These are phyloP conservation scores for Hyalella azteca DNA, from an alignment of 2,888 invertebrate genomes.

Conservation along the genomic window DNA sequence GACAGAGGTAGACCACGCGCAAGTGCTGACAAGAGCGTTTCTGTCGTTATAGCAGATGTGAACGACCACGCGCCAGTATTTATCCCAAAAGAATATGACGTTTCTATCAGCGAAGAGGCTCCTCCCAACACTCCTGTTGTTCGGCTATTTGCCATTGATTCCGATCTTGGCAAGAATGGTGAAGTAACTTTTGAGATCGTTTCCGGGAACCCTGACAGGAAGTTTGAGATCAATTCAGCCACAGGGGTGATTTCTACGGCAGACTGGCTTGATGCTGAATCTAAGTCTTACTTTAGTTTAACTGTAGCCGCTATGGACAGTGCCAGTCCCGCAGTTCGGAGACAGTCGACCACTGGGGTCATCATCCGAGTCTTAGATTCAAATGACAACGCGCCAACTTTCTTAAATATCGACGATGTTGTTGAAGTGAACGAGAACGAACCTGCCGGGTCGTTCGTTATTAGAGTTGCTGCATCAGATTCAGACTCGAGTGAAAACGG, in stretches of 20 bases:
- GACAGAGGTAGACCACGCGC: conserved; percentile 83
- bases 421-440: conserved; percentile 86
- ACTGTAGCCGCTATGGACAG: conserved; percentile 90
- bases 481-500: conserved; percentile 93
- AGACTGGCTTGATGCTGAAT: conserved; percentile 88
- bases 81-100: conserved; percentile 79
- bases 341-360: conserved; percentile 89
- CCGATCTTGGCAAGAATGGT: conserved; percentile 76
- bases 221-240: conserved; percentile 84
- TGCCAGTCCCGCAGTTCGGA: conserved; percentile 74
- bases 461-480: conserved; percentile 84
- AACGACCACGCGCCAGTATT: conserved; percentile 86
- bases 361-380: conserved; percentile 87
- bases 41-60: conserved; percentile 79
- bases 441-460: conserved; percentile 81
- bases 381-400: conserved; percentile 71
- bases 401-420: conserved; percentile 62
- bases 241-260: conserved; percentile 74
- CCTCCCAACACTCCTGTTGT: conserved; percentile 88
- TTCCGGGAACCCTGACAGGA: conserved; percentile 87
- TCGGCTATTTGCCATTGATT: conserved; percentile 73
- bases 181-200: conserved; percentile 86
- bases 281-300: conserved; percentile 80
- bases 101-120: conserved; percentile 84
- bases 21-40: conserved; percentile 78